A percentile compares a stretch with the other conserved stretches of the same genome.
Evolutionary conservation across 1,140 invertebrate genomes (phyloP).

Genomic region (Nomia melanderi): DNA sequence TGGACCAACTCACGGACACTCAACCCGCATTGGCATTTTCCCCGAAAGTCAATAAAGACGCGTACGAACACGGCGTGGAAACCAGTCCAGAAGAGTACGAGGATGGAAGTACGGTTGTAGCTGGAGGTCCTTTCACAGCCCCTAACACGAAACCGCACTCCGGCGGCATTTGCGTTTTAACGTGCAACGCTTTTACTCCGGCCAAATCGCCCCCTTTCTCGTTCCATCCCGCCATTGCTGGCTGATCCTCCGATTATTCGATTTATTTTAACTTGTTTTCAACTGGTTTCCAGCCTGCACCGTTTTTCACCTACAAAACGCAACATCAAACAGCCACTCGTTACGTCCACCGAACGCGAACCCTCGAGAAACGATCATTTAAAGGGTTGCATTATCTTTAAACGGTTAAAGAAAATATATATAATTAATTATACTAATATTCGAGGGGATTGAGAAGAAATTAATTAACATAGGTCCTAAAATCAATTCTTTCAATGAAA

Average conservation of each 20-base stretch:
- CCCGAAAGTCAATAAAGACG: slow-evolving; percentile 16
- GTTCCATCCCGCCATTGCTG: neutral
- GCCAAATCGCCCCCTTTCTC: slow-evolving; percentile 8
- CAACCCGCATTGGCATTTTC: neutral
- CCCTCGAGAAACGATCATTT: neutral
- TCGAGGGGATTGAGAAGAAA: too few species aligned
- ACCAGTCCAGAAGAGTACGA: neutral
- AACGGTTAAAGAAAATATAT: too few species aligned
- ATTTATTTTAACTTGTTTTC: slow-evolving; percentile 37
- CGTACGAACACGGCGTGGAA: slow-evolving; percentile 22
- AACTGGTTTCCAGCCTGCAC: neutral
- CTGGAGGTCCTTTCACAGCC: slow-evolving; percentile 21
- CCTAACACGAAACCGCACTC: slow-evolving; percentile 56
- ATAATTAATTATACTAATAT: too few species aligned
- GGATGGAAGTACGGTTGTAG: slow-evolving; percentile 12
- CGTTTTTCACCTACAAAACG: neutral
- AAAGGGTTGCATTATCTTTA: too few species aligned
- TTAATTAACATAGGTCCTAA: too few species aligned
- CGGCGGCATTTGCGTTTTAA: slow-evolving; percentile 49
- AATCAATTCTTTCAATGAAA: too few species aligned
- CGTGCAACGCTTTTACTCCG: slow-evolving; percentile 37
- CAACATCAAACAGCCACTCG: neutral
- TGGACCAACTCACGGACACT: neutral
- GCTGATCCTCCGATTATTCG: slow-evolving; percentile 32
- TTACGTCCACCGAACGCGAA: neutral